Conservation (phyloP, 2,888 invertebrate species). For the Cantharis rustica region DNA sequence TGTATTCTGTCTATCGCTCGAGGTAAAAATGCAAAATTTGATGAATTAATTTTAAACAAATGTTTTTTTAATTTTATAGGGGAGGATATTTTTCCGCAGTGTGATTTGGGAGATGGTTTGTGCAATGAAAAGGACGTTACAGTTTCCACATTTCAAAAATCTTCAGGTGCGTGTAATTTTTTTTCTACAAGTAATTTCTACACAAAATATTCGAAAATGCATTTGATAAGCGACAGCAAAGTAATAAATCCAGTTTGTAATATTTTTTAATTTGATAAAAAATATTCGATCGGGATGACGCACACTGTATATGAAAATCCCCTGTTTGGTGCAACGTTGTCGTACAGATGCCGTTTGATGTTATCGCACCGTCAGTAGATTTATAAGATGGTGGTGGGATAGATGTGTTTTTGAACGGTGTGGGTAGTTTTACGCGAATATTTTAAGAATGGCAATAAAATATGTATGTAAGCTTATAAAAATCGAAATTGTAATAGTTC, state of each 20-base stretch:
- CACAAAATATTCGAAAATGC: no score
- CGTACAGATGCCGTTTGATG: background rate
- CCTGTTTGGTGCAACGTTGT: background rate
- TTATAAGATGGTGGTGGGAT: constrained; percentile 22
- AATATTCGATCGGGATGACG: background rate
- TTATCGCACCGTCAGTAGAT: background rate
- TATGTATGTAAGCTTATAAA: constrained; percentile 5
- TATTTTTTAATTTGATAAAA: no score
- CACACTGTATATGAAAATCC: background rate
- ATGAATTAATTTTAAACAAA: no score
- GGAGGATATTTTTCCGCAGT: background rate
- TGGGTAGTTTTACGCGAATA: constrained; percentile 9
- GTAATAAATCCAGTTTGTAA: no score
- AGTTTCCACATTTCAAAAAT: background rate
- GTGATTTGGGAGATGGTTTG: background rate
- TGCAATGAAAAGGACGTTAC: background rate
- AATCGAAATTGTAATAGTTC: constrained; percentile 16
- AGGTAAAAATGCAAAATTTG: background rate
- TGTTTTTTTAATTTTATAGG: background rate
- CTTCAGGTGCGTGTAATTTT: background rate
- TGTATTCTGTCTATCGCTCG: background rate
- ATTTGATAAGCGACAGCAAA: no score
- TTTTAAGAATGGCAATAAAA: constrained; percentile 18
- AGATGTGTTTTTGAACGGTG: constrained; percentile 16
- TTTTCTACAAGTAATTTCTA: no score